Base-by-base conservation (phyloP, 1,140 invertebrate species). In the Bombus waltoni region DNA sequence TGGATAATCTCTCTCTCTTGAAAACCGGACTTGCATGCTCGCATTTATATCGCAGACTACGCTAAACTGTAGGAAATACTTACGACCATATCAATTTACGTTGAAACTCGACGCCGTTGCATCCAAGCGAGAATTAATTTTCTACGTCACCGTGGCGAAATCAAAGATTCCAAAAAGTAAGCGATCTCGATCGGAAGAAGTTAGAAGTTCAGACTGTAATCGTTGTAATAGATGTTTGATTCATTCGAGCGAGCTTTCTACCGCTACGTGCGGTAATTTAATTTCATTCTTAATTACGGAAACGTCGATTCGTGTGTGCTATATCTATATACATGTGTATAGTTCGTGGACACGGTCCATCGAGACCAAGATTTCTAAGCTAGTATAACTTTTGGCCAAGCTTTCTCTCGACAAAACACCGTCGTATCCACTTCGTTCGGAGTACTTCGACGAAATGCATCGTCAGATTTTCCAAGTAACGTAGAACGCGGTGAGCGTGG, bases 11-110 rank as follows among this genome's bases (percentile, higher is more conserved):
- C 76, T 78, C 78, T 78, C 74, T 76, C 78, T 74, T 76, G 80
- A 42, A 94, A 94, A 94, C 92, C 89, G 91, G 92, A 91, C 88
- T 85, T 77, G 81, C 73, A 80, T 88, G 83, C 72, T 78, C 59
- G 72, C 85, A 70, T 70, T 72, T 86, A 73, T 84, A 77, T 77
- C 81, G 79, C 68, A 76, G 84, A 88, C 86, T 62, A 75, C 78
- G 88, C 83, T 81, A 65, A n/a, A 59, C 47, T 79, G 68, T 91
- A 86, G 42, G 71, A 85, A 92, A 91, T 83, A n/a, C 75, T 66
- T 66, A 66, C 65, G 35, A 65, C 28, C 40, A 18, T 62, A 59
- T 40, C 28, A n/a, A 3, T 47, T 47, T 22, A 57, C 38, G 44
- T 88, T 70, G 83, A 75, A 87, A 89, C 79, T 32, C 28, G 75